A percentile compares a stretch with the other conserved stretches of the same genome.
Conservation (phyloP, 2,888 invertebrate species). For the Drosophila tripunctata region DNA sequence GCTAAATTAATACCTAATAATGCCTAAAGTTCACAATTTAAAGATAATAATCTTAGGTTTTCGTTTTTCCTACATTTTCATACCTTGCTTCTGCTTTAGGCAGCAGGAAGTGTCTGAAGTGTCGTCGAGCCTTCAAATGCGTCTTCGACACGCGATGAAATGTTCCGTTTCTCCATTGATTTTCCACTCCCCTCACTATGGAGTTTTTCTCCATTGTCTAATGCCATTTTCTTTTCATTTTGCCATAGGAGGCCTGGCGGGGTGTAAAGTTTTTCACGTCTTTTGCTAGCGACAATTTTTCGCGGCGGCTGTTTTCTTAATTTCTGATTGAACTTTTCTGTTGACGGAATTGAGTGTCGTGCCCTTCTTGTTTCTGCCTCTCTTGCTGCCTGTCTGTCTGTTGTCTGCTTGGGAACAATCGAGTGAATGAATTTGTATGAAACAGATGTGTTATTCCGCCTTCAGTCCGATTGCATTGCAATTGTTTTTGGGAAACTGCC, state of each 20-base stretch:
- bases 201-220: slow-evolving; percentile 55
- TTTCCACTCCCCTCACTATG: slow-evolving; percentile 11
- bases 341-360: slow-evolving; percentile 68
- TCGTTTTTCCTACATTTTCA: too few species aligned
- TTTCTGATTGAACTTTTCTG: slow-evolving; percentile 81
- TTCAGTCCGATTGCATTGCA: slow-evolving; percentile 29
- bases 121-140: slow-evolving; percentile 70
- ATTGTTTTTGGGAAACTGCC: slow-evolving; percentile 57
- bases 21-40: slow-evolving; percentile 15
- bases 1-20: neutral
- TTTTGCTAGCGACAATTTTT: slow-evolving; percentile 62
- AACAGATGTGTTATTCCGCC: slow-evolving; percentile 71
- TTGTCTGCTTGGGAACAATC: slow-evolving; percentile 59
- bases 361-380: slow-evolving; percentile 9
- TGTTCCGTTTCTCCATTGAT: slow-evolving; percentile 39
- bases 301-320: slow-evolving; percentile 76
- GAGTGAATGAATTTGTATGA: slow-evolving; percentile 70
- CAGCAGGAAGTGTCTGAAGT: slow-evolving; percentile 70
- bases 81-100: slow-evolving; percentile 11
- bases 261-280: slow-evolving; percentile 61
- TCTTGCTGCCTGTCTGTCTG: slow-evolving; percentile 31
- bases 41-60: slow-evolving; percentile 32
- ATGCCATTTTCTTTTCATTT: slow-evolving; percentile 61
- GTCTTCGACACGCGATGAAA: slow-evolving; percentile 68
- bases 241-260: slow-evolving; percentile 28